Base-by-base conservation (phyloP, 2,797 vertebrate species). In the Syngnathus acus region DNA sequence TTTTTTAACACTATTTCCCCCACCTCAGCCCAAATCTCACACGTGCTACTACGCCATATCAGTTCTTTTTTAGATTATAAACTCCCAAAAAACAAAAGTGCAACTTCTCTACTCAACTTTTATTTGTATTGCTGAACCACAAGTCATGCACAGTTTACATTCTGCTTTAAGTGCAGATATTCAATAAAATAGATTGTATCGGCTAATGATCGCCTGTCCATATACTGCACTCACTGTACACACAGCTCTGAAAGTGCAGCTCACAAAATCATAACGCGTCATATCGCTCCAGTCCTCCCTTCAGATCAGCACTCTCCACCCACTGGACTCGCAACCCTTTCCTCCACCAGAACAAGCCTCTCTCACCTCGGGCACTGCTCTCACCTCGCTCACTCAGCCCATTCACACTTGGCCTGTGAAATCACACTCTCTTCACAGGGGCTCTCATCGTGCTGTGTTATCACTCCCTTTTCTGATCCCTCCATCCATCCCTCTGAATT, bases 351-450 rank as follows among this genome's bases (percentile, higher is more conserved):
- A 74, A 66, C 65, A 42, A 67, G 64, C 61, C 70, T 65, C 72
- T 76, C 54, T 80, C 84, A 81, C 82, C 78, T 77, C 73, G 2
- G 72, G 79, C 69, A 70, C 69, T 79, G 73, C 82, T 82, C 78
- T 82, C 84, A 80, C 82, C 69, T 81, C 80, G 68, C 63, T 78
- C 74, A 23, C 68, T 85, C 78, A 77, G 69, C 68, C 51, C 81
- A 87, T 88, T 90, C 83, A 82, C 88, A 90, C 88, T 76, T 79
- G 64, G 74, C 74, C 79, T 86, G 86, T 82, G 86, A 90, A 88
- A 76, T 89, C 82, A 68, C 88, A 83, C 86, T 78, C 78, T 78
- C 80, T 77, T 88, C 78, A 82, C 82, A 73, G 82, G 79, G 77
- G 75, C 73, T 77, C 71, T 65, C 64, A 73, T 74, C 84, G 82